Percentiles rank a stretch among this genome's conserved stretches.
These are phyloP conservation scores for Cryptocheilus praepositus DNA, from an alignment of 2,888 invertebrate species.

Conservation along the genomic window DNA sequence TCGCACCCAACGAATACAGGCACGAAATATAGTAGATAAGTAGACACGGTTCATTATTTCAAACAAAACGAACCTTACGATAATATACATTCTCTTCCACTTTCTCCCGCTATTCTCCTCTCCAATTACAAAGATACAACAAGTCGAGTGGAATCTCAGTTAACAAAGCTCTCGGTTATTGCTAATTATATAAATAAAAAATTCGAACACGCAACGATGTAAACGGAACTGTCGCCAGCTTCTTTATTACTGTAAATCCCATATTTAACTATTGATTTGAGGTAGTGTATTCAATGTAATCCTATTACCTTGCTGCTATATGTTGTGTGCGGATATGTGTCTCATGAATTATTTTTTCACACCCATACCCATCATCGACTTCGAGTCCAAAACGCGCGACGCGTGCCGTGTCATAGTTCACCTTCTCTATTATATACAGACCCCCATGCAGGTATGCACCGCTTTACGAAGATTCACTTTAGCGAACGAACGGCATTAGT, in stretches of 20 bases:
- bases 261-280: slow-evolving; percentile 68
- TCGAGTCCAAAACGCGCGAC: slow-evolving; percentile 64
- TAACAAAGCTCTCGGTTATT: no score
- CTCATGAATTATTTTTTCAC: slow-evolving; percentile 59
- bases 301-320: slow-evolving; percentile 70
- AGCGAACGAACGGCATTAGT: no score
- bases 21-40: no score
- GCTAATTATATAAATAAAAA: slow-evolving; percentile 42
- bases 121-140: slow-evolving; percentile 18
- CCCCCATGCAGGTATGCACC: no score
- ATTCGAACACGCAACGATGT: slow-evolving; percentile 33
- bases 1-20: no score
- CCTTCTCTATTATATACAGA: not conserved
- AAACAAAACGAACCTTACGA: slow-evolving; percentile 16
- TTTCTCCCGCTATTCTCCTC: not conserved
- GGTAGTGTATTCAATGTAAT: slow-evolving; percentile 71
- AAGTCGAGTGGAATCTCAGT: slow-evolving; percentile 2
- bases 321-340: slow-evolving; percentile 70
- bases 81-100: no score
- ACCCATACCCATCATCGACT: slow-evolving; percentile 59
- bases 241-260: slow-evolving; percentile 55
- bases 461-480: no score
- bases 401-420: no score
- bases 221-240: slow-evolving; percentile 51
- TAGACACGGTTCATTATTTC: not conserved